Evolutionary conservation across 2,113 vertebrate genomes (phyloP), one percentile per base, ranked within the genome.

Genomic region (Microcebus tavaratra): DNA sequence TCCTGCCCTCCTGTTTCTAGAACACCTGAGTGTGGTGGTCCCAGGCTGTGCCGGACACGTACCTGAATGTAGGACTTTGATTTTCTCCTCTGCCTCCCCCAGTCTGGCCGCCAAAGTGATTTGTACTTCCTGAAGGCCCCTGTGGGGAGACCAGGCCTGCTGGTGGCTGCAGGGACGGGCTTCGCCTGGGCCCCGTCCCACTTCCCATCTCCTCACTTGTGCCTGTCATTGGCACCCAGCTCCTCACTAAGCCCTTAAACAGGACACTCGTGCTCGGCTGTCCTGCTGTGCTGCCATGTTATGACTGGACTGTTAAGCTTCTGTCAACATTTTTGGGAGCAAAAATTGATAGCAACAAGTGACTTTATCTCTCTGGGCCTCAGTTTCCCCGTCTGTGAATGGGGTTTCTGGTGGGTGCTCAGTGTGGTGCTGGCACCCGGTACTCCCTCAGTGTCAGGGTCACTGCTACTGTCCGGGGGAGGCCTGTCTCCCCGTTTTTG

Each of bases 51-150:
- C 27, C 31, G 0, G 15, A 72, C 23, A 84, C 79, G 13, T 98
- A 99, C 99, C 99, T 99, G 99, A 99, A 70, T 99, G 99, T 90
- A 99, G 99, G 96, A 99, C 99, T 98, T 99, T 99, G 98, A 99
- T 99, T 98, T 99, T 99, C 98, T 99, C 99, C 98, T 99, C 99
- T 42, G 99, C 99, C 98, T 99, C 99, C 96, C 99, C 99, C 94
- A 99, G 99, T 98, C 99, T 99, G 98, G 99, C 96, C 36, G 99
- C 98, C 99, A 99, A 98, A 94, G 99, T 98, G 97, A 99, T 97
- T 91, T 99, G 99, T 91, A 98, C 98, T 97, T 99, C 98, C 97
- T 99, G 99, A 95, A 99, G 98, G 94, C 99, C 99, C 98, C 99
- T 99, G 98, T 2, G 27, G 81, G 96, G 90, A 98, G 57, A 98